Evolutionary conservation across 1,140 invertebrate species (phyloP).

Genomic region (Maniola jurtina): DNA sequence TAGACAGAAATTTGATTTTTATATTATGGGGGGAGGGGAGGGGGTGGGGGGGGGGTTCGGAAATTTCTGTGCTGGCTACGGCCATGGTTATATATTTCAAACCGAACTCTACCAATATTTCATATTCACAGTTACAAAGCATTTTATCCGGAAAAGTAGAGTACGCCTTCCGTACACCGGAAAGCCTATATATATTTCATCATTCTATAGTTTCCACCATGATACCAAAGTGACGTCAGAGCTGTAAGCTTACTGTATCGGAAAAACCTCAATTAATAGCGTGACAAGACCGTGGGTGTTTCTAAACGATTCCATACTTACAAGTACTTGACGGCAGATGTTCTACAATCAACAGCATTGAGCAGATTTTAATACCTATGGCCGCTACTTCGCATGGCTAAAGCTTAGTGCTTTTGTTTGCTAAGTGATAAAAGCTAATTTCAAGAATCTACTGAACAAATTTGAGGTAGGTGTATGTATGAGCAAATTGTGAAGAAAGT

Average conservation of each 20-base stretch:
- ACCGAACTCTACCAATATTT: not conserved
- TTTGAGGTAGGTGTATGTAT: no score
- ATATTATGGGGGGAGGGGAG: no score
- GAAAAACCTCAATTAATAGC: conserved; percentile 21
- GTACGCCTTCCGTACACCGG: not conserved
- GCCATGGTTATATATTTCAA: no score
- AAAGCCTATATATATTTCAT: not conserved
- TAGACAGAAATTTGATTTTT: no score
- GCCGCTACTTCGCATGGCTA: no score
- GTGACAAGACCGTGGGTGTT: conserved; percentile 11
- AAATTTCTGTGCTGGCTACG: no score
- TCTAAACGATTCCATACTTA: conserved; percentile 2
- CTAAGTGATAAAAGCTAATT: no score
- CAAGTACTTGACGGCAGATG: not conserved
- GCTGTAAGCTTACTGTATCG: conserved; percentile 9
- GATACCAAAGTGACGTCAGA: conserved; percentile 16
- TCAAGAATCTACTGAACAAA: no score
- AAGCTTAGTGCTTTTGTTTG: no score
- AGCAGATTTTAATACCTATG: no score
- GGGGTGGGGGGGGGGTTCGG: no score
- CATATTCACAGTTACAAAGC: conserved; percentile 2
- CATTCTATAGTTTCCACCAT: not conserved
- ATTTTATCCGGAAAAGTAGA: not conserved
- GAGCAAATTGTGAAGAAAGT: no score
- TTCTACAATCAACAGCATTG: not conserved